Conservation (phyloP, 2,113 vertebrate species). For the Pelobates fuscus region DNA sequence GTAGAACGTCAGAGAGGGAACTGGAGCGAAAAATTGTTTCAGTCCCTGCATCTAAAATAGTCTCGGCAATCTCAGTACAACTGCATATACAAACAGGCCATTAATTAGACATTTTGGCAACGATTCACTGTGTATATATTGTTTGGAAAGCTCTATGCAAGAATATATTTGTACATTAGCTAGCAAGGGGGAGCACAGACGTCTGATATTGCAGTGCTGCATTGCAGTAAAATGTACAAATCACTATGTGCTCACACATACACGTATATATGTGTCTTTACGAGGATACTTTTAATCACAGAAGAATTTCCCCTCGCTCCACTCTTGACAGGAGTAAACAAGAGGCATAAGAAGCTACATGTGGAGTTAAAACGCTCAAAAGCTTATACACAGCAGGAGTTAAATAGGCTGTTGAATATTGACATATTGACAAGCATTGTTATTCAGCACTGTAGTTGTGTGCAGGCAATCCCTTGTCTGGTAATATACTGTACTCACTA, state of each 20-base stretch:
- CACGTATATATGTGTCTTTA: background rate
- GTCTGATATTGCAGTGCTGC: background rate
- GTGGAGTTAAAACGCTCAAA: constrained; percentile 38
- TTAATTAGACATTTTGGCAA: constrained; percentile 9
- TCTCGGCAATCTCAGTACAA: background rate
- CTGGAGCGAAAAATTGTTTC: background rate
- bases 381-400: background rate
- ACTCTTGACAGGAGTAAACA: constrained; percentile 33
- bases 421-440: constrained; percentile 34
- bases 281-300: too few species aligned
- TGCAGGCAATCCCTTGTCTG: constrained; percentile 11
- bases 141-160: background rate
- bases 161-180: background rate
- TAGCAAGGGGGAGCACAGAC: too few species aligned
- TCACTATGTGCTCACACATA: background rate
- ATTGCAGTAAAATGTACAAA: background rate
- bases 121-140: background rate
- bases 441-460: constrained; percentile 1
- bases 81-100: background rate
- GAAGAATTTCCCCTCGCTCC: background rate
- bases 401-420: constrained; percentile 9
- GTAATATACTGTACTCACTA: background rate
- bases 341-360: constrained; percentile 19
- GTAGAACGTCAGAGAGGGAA: background rate
- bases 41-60: background rate